Conservation (phyloP, 2,888 invertebrate species). For the Mythimna albipuncta region DNA sequence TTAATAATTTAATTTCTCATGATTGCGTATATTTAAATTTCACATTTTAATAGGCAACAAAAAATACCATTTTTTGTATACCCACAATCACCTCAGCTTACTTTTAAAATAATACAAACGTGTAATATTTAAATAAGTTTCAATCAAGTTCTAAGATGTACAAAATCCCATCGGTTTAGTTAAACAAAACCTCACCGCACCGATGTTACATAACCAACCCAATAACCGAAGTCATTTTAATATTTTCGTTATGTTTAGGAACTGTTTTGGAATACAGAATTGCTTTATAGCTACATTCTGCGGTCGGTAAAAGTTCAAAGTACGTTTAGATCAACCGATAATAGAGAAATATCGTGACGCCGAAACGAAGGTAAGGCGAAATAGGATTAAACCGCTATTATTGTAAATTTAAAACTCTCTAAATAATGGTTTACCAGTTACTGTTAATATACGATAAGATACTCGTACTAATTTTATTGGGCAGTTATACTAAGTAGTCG, state of each 20-base stretch:
- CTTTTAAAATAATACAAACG: not conserved
- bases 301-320: conserved; percentile 78
- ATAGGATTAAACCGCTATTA: conserved; percentile 47
- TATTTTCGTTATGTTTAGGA: conserved; percentile 65
- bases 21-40: not conserved
- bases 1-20: too few species aligned
- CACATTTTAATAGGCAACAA: not conserved
- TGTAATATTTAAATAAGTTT: not conserved
- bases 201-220: conserved; percentile 45
- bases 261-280: conserved; percentile 67
- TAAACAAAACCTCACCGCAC: conserved; percentile 7
- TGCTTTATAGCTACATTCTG: conserved; percentile 67
- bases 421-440: conserved; percentile 22
- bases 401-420: conserved; percentile 47
- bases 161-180: conserved; percentile 6
- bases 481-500: not conserved
- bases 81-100: not conserved
- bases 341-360: conserved; percentile 69
- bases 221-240: conserved; percentile 56
- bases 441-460: conserved; percentile 28
- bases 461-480: conserved; percentile 24
- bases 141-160: too few species aligned
- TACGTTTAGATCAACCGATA: conserved; percentile 83
- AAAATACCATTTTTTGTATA: not conserved
- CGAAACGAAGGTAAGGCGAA: conserved; percentile 42